These are phyloP conservation scores for Sebastes nivosus DNA, from an alignment of 2,797 vertebrate genomes.

Conservation along the genomic window DNA sequence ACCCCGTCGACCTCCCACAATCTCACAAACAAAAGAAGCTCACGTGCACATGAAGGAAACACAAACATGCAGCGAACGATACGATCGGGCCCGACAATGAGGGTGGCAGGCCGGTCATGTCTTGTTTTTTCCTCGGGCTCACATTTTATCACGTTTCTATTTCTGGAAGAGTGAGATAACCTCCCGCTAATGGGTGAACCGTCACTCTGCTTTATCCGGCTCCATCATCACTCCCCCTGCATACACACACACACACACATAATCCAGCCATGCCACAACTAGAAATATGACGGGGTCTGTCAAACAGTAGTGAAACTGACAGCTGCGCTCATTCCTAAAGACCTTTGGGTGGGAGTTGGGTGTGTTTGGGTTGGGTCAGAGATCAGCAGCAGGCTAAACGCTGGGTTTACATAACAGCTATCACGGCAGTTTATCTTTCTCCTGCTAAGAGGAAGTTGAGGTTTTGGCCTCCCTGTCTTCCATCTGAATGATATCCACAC, in stretches of 20 bases:
- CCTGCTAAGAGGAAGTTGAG: conserved; percentile 29
- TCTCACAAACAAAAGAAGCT: neutral
- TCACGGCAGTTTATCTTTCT: conserved; percentile 29
- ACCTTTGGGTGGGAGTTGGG: conserved; percentile 21
- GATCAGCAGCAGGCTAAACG: conserved; percentile 37
- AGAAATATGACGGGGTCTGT: conserved; percentile 11
- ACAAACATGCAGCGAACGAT: conserved; percentile 6
- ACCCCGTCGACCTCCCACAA: conserved; percentile 2
- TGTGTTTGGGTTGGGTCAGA: conserved; percentile 26
- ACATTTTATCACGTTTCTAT: conserved; percentile 46
- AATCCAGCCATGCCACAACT: neutral
- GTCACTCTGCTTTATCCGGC: conserved; percentile 16
- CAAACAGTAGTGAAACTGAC: conserved; percentile 41
- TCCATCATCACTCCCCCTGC: conserved; percentile 14
- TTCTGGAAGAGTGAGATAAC: conserved; percentile 47
- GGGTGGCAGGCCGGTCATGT: conserved; percentile 1
- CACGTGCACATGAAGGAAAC: neutral
- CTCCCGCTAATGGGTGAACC: conserved; percentile 21
- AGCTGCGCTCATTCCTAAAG: conserved; percentile 43
- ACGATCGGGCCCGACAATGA: conserved; percentile 19
- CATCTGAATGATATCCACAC: conserved; percentile 12
- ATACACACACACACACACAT: neutral
- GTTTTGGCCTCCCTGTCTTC: conserved; percentile 25
- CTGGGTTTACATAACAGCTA: conserved; percentile 46
- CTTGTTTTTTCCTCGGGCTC: conserved; percentile 26